These are phyloP conservation scores for Salvelinus namaycush DNA, from an alignment of 2,113 vertebrate species.

Conservation along the genomic window DNA sequence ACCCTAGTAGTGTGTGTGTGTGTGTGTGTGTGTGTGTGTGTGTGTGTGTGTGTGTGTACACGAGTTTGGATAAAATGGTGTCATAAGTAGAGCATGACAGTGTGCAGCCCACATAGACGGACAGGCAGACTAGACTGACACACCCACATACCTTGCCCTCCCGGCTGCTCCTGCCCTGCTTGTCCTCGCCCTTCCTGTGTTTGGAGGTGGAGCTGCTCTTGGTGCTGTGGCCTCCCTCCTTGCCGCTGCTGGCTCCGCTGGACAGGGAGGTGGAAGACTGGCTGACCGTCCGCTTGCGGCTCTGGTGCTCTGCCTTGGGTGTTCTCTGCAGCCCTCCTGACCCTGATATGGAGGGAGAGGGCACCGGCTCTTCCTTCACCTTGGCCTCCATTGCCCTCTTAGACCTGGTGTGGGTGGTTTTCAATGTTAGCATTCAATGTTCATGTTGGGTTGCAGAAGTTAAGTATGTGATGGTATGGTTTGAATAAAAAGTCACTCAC, in stretches of 20 bases:
- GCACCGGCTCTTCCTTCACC: constrained; percentile 91
- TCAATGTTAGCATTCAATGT: not conserved
- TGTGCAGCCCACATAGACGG: not conserved
- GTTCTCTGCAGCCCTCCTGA: constrained; percentile 77
- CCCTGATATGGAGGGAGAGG: constrained; percentile 84
- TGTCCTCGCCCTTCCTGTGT: constrained; percentile 90
- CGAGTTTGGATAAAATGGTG: not conserved
- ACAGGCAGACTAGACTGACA: not conserved
- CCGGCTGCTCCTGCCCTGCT: constrained; percentile 78
- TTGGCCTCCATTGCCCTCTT: constrained; percentile 88
- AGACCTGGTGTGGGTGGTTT: constrained; percentile 67
- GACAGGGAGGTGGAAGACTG: constrained; percentile 89
- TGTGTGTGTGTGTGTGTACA: too few relatives aligned
- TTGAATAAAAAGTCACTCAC: constrained; percentile 73
- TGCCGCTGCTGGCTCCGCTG: constrained; percentile 81
- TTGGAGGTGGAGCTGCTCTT: constrained; percentile 85
- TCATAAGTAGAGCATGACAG: not conserved
- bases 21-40: too few relatives aligned
- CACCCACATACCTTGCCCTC: constrained; percentile 82
- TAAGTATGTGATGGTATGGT: too few relatives aligned
- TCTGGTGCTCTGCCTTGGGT: constrained; percentile 85
- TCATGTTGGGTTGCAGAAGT: not conserved
- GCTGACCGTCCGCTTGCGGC: constrained; percentile 89
- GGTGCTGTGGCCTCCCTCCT: constrained; percentile 75
- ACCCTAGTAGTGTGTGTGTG: too few relatives aligned